Base-by-base conservation (phyloP, 2,888 invertebrate genomes). In the Andrena bucephala region DNA sequence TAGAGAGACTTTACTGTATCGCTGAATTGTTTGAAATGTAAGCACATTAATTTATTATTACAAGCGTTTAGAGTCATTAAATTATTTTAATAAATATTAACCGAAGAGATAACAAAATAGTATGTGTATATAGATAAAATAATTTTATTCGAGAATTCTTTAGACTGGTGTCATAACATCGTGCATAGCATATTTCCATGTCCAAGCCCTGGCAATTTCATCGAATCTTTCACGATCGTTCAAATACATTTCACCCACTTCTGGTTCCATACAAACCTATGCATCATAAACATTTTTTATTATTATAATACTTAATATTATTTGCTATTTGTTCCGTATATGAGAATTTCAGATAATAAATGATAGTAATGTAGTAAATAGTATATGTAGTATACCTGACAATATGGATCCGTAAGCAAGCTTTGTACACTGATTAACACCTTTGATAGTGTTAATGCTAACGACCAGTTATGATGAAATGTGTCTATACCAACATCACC, bases 401-500 rank as follows among this genome's bases (percentile, higher is more conserved):
- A 97, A 91, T 97, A 98, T 0, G 98, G 98, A 94, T 99, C 99
- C 0, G 98, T 98, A 77, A 98, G 95, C 80, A 98, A 95, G 90
- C 97, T 98, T 95, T 98, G 98, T 85, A 98, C 97, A 71, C 98
- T 98, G 81, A 98, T 96, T 88, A 98, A 95, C 78, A 98, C 96
- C 93, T 98, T 99, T 87, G 97, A 97, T 92, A 99, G 97, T 59
- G 98, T 98, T 85, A 99, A 95, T 0, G 98, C 98, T 82, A 98
- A 95, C n/a, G 98, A 98, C 99, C 99, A 99, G 94, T 99, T 99
- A 94, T 98, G 98, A 91, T 98, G 97, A 89, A 99, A 98, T 10
- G 98, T 98, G 95, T 99, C 99, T 85, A 99, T 97, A 78, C 99
- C 99, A 67, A 99, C 98, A 94, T 99, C 98, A 2, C 99, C 99